Evolutionary conservation across 1,140 invertebrate species (phyloP), one percentile per base, ranked within the genome.

Genomic region (Megalonaias nervosa): DNA sequence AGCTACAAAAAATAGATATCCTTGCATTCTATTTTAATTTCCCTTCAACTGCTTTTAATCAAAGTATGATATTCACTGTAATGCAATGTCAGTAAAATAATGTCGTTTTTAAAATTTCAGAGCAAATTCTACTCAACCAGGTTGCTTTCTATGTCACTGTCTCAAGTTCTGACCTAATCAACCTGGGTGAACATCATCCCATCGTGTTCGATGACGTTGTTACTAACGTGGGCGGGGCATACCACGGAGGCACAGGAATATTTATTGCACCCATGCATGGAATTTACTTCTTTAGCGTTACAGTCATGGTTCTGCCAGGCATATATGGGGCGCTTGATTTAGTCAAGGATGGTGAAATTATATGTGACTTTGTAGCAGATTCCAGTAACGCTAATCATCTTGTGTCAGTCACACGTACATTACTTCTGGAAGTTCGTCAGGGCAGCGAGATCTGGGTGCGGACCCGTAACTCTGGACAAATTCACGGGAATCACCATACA

Each of bases 171-270:
- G 62, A 65, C n/a, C 31, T 65, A n/a, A 21, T n/a, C 13, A 65
- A 65, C n/a, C n/a, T 65, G 12, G 62, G 62, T 17, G 62, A 65
- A 14, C 62, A 65, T 65, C 62, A 65, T 26, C n/a, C 62, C 31
- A 26, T 65, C n/a, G 31, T 65, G 12, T 65, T 65, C 62, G 62
- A 65, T 26, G 31, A 26, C n/a, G 62, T 26, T 14, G 31, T 65
- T 13, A 17, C 62, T 2, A 65, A 65, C 62, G 31, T 65, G 13
- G 62, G 62, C 14, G 31, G n/a, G n/a, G 62, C 62, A 17, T 65
- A 65, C n/a, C 13, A n/a, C n/a, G 11, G n/a, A 65, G 0, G 1
- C 62, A 17, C 62, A 23, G 62, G 62, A n/a, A 65, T 65, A 26
- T 26, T 26, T 26, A 26, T 2, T 26, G 26, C 26, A 26, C 26